A percentile compares a stretch with the other conserved stretches of the same genome.
These are phyloP conservation scores for Tachysurus vachellii DNA, from an alignment of 2,113 vertebrate genomes.

Conservation along the genomic window DNA sequence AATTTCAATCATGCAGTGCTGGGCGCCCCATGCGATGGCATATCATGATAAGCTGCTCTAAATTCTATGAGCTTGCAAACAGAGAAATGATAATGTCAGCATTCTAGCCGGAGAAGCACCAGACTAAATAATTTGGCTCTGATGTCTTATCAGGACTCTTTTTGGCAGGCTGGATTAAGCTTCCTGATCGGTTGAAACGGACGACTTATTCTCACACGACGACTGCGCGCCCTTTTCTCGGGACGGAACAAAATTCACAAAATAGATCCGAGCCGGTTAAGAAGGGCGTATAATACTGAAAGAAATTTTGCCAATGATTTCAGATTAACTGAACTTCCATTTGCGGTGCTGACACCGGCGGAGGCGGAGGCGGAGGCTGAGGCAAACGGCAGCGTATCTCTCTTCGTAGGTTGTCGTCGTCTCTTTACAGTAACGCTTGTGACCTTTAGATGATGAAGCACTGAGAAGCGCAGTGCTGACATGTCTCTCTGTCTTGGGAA, in stretches of 20 bases:
- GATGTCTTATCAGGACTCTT: conserved; percentile 49
- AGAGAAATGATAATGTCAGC: conserved; percentile 55
- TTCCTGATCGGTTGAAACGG: conserved; percentile 48
- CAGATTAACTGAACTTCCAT: conserved; percentile 51
- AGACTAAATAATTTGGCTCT: conserved; percentile 54
- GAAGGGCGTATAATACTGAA: conserved; percentile 25
- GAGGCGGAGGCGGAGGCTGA: not conserved
- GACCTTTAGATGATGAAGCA: conserved; percentile 73
- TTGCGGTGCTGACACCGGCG: conserved; percentile 33
- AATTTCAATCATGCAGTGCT: conserved; percentile 46
- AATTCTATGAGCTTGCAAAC: conserved; percentile 47
- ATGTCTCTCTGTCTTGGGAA: conserved; percentile 69
- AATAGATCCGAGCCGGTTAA: not conserved
- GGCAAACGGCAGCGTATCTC: conserved; percentile 52
- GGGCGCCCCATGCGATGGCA: conserved; percentile 36
- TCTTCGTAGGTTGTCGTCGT: conserved; percentile 58
- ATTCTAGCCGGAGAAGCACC: conserved; percentile 46
- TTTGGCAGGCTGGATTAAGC: conserved; percentile 52
- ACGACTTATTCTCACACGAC: conserved; percentile 25
- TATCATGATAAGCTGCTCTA: conserved; percentile 53
- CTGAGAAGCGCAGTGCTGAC: conserved; percentile 60
- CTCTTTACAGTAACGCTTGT: conserved; percentile 57
- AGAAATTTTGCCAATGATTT: conserved; percentile 50
- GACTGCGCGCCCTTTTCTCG: conserved; percentile 14
- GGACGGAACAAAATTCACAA: conserved; percentile 21